Evolutionary conservation across 1,140 invertebrate genomes (phyloP).

Genomic region (Ectropis grisescens): DNA sequence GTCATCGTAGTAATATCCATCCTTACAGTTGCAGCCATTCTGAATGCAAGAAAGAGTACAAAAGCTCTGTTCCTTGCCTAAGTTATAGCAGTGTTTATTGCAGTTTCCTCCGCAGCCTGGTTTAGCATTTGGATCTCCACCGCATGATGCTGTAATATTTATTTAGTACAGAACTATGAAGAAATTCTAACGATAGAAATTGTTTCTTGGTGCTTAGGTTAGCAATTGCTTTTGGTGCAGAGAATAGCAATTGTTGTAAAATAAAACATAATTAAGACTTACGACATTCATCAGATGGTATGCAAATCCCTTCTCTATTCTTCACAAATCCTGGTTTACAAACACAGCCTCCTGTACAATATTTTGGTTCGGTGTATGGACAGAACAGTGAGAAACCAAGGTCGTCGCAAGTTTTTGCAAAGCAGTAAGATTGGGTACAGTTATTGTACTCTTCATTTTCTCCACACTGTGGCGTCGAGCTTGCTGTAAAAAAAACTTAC

Average conservation of each 20-base stretch:
- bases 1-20: constrained; percentile 13
- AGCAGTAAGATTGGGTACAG: no score
- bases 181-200: background rate
- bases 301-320: constrained; percentile 9
- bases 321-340: constrained; percentile 14
- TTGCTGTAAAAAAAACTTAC: no score
- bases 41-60: constrained; percentile 11
- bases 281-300: constrained; percentile 12
- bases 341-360: no score
- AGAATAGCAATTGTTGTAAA: background rate
- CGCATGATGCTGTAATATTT: constrained; percentile 13
- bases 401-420: no score
- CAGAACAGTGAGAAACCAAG: no score
- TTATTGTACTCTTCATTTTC: no score
- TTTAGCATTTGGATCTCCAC: constrained; percentile 20
- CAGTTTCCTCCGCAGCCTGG: constrained; percentile 22
- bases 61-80: constrained; percentile 1
- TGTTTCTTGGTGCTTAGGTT: background rate
- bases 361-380: no score
- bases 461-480: no score
- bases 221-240: no score
- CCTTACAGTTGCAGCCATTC: constrained; percentile 21
- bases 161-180: background rate
- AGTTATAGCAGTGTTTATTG: constrained; percentile 13
- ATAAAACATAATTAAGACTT: constrained; percentile 3